phyloP scores from a whole-genome alignment of 1,140 invertebrate species.

The Bilobella aurantiaca region DNA sequence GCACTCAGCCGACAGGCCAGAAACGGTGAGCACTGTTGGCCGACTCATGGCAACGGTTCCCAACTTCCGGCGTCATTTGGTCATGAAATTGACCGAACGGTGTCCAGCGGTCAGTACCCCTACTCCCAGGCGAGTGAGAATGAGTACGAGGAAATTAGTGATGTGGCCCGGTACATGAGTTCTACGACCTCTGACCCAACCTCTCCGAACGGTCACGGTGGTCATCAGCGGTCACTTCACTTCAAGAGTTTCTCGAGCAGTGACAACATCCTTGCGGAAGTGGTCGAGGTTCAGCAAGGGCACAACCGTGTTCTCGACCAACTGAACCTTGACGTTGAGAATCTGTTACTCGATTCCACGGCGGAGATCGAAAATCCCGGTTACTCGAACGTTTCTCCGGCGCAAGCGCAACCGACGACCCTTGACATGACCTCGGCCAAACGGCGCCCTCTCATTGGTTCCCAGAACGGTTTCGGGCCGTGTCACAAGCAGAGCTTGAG shows the following conservation, averaged over 20 bases:
- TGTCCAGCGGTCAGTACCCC: neutral
- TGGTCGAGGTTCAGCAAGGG: constrained; percentile 31
- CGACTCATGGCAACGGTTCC: neutral
- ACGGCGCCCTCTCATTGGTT: too few relatives aligned
- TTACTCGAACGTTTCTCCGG: neutral
- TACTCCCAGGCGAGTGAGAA: constrained; percentile 20
- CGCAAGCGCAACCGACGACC: too few relatives aligned
- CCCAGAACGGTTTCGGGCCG: too few relatives aligned
- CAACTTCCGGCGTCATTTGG: too few relatives aligned
- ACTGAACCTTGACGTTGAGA: constrained; percentile 34
- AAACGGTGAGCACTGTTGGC: neutral
- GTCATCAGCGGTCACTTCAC: constrained; percentile 17
- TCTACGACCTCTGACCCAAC: neutral
- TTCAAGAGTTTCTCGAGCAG: constrained; percentile 35
- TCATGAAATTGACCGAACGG: neutral
- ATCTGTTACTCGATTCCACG: constrained; percentile 26
- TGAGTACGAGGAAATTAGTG: constrained; percentile 34
- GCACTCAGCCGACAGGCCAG: neutral
- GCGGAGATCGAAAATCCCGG: constrained; percentile 11
- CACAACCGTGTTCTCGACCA: constrained; percentile 33
- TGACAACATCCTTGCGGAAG: constrained; percentile 34
- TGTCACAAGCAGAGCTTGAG: neutral
- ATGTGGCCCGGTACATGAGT: constrained; percentile 34
- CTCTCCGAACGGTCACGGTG: neutral
- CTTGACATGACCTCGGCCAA: too few relatives aligned